phyloP scores from a whole-genome alignment of 2,113 vertebrate genomes.

The Crotalus viridis region DNA sequence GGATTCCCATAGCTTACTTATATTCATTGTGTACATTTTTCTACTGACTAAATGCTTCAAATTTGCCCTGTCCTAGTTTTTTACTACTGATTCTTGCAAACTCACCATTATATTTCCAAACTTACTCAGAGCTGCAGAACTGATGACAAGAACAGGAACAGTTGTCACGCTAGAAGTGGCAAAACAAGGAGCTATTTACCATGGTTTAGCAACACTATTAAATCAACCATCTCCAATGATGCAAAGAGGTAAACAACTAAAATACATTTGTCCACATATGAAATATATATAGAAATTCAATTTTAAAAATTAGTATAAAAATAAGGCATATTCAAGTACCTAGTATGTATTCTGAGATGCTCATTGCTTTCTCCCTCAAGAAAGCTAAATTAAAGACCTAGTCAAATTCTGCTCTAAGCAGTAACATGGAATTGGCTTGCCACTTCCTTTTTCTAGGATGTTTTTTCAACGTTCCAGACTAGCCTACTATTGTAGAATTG shows the following conservation, averaged over 20 bases:
- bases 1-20: neutral
- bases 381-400: neutral
- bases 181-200: conserved; percentile 97
- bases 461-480: neutral
- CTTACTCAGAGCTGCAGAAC: conserved; percentile 89
- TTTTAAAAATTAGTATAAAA: neutral
- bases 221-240: conserved; percentile 97
- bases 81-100: neutral
- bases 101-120: neutral
- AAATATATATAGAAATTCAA: neutral
- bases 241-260: conserved; percentile 82
- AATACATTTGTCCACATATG: neutral
- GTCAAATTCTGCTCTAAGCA: neutral
- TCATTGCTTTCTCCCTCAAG: neutral
- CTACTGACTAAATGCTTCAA: neutral
- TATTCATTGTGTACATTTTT: neutral
- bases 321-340: neutral
- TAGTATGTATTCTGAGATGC: neutral
- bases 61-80: neutral
- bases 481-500: neutral
- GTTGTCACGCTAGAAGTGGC: conserved; percentile 97
- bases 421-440: neutral
- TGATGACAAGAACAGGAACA: conserved; percentile 96
- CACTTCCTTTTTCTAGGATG: neutral
- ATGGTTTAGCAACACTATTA: conserved; percentile 94